These are phyloP conservation scores for Hydriomena furcata DNA, from an alignment of 2,888 invertebrate genomes.

Conservation along the genomic window DNA sequence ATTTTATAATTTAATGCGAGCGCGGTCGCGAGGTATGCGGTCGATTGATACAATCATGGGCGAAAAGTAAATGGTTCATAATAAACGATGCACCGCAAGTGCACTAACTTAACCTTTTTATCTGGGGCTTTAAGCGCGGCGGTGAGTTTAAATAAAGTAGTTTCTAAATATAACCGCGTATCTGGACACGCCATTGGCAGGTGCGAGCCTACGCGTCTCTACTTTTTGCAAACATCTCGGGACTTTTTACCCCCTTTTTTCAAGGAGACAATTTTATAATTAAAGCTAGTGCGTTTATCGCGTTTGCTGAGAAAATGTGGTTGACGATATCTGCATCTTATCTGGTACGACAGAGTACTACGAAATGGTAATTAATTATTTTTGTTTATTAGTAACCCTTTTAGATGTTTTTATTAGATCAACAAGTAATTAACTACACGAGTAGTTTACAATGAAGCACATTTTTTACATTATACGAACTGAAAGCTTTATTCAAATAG, in stretches of 20 bases:
- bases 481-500: too few species aligned
- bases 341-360: conserved; percentile 49
- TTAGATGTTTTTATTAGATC: too few species aligned
- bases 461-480: too few species aligned
- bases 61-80: conserved; percentile 77
- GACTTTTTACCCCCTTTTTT: conserved; percentile 58
- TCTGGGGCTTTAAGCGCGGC: conserved; percentile 73
- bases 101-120: conserved; percentile 75
- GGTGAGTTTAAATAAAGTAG: conserved; percentile 80
- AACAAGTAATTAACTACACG: too few species aligned
- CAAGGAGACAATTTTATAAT: conserved; percentile 75
- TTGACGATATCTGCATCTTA: conserved; percentile 60
- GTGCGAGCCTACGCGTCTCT: conserved; percentile 71
- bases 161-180: conserved; percentile 81
- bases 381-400: conserved; percentile 43
- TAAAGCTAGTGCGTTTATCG: conserved; percentile 70
- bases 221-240: conserved; percentile 60
- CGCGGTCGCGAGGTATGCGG: conserved; percentile 50
- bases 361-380: conserved; percentile 55
- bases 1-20: conserved; percentile 47
- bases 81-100: conserved; percentile 72
- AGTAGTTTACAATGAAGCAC: too few species aligned
- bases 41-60: conserved; percentile 76
- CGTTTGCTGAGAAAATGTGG: conserved; percentile 62
- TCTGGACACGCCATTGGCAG: conserved; percentile 80